phyloP scores from a whole-genome alignment of 2,113 vertebrate genomes.

The Oenanthe melanoleuca region DNA sequence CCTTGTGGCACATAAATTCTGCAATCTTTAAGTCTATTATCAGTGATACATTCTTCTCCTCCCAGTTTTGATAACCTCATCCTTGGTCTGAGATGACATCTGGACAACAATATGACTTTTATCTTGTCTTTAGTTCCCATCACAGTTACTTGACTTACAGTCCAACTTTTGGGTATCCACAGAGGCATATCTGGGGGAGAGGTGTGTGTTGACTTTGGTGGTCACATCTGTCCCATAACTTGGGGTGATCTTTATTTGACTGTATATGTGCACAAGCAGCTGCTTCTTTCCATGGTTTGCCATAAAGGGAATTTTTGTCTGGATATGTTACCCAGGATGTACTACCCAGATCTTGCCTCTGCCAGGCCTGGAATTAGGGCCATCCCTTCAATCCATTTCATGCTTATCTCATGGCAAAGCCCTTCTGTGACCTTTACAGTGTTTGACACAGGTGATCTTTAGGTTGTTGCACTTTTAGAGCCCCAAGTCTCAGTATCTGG shows the following conservation, averaged over 20 bases:
- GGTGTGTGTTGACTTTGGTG: neutral
- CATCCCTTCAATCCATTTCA: too few species aligned
- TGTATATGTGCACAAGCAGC: rapidly evolving
- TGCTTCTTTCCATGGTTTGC: neutral
- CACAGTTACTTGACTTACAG: neutral
- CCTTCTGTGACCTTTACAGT: neutral
- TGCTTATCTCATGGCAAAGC: neutral
- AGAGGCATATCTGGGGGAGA: neutral
- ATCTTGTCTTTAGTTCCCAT: neutral
- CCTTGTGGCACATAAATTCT: neutral
- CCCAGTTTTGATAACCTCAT: neutral
- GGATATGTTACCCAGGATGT: neutral
- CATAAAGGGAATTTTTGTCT: neutral
- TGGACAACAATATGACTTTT: neutral
- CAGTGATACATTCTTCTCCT: neutral
- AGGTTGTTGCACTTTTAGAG: neutral
- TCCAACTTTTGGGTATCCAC: neutral
- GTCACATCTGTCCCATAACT: neutral
- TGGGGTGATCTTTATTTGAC: neutral
- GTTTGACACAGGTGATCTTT: neutral
- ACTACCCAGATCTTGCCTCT: neutral
- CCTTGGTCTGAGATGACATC: neutral
- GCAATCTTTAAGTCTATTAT: neutral
- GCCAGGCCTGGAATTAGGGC: neutral
- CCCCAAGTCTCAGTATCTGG: neutral